phyloP scores from a whole-genome alignment of 2,113 vertebrate species.

The Daphoenositta chrysoptera region DNA sequence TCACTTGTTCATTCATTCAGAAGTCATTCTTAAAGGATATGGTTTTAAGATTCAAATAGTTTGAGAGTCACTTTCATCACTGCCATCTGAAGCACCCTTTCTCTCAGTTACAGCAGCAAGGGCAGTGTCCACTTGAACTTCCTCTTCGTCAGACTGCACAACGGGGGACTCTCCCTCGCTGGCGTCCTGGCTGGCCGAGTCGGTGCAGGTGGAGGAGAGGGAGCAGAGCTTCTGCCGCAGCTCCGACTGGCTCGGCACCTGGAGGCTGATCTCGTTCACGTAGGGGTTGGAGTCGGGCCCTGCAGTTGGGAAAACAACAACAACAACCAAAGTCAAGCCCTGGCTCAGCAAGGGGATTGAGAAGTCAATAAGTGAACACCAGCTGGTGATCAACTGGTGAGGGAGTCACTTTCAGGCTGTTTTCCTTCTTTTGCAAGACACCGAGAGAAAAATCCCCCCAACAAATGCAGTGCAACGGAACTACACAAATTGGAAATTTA shows the following conservation, averaged over 20 bases:
- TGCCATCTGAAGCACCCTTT: conserved; percentile 75
- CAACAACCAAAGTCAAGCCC: background rate
- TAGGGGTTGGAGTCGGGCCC: conserved; percentile 76
- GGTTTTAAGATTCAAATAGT: conserved; percentile 22
- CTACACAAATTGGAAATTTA: background rate
- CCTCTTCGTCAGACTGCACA: conserved; percentile 82
- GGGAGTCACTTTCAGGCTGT: background rate
- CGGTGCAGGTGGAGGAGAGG: conserved; percentile 76
- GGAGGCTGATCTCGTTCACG: conserved; percentile 81
- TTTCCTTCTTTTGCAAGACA: background rate
- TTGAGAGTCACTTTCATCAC: conserved; percentile 86
- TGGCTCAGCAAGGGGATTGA: background rate
- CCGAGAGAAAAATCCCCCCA: background rate
- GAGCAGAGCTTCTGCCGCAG: conserved; percentile 79
- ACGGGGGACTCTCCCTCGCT: conserved; percentile 77
- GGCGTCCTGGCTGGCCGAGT: conserved; percentile 78
- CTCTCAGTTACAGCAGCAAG: conserved; percentile 68
- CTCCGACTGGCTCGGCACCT: conserved; percentile 82
- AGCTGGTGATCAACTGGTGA: background rate
- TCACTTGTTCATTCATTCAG: conserved; percentile 52
- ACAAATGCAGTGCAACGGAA: background rate
- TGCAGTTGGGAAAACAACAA: background rate
- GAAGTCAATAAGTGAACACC: background rate
- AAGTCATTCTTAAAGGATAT: conserved; percentile 31
- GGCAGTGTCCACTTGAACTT: conserved; percentile 82